Percentiles rank a stretch among this genome's conserved stretches.
Evolutionary conservation across 1,140 invertebrate species (phyloP).

Genomic region (Trichoplusia ni): DNA sequence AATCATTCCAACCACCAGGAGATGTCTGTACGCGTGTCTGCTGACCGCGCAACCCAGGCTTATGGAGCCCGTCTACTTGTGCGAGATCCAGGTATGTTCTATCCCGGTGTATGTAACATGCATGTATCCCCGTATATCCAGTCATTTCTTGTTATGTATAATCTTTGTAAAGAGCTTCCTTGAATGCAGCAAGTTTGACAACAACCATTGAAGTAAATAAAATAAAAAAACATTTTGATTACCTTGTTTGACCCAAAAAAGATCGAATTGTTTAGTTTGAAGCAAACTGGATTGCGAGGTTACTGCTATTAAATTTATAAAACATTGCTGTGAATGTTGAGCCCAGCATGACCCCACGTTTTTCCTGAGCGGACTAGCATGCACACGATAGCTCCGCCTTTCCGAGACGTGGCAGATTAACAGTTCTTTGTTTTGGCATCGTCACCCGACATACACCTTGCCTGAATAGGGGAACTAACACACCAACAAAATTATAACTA

Average conservation of each 20-base stretch:
- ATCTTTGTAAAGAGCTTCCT: too few species aligned
- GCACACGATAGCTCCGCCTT: constrained; percentile 53
- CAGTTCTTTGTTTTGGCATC: constrained; percentile 75
- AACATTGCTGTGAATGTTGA: constrained; percentile 1
- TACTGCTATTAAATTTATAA: not conserved
- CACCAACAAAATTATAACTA: constrained; percentile 55
- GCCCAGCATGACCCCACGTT: constrained; percentile 55
- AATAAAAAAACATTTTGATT: too few species aligned
- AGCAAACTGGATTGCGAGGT: not conserved
- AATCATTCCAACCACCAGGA: constrained; percentile 99
- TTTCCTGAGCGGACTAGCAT: constrained; percentile 67
- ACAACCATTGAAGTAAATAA: too few species aligned
- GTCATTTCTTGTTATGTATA: too few species aligned
- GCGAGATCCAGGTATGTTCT: constrained; percentile 94
- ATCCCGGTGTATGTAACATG: not conserved
- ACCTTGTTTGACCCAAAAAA: too few species aligned
- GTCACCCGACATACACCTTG: constrained; percentile 56
- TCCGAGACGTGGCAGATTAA: constrained; percentile 75
- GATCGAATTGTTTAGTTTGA: not conserved
- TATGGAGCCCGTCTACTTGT: constrained; percentile 99
- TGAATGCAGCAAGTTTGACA: too few species aligned
- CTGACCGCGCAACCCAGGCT: constrained; percentile 96
- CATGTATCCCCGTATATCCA: not conserved
- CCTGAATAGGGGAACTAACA: constrained; percentile 78
- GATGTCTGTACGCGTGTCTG: constrained; percentile 97